Evolutionary conservation across 2,888 invertebrate genomes (phyloP), one percentile per base, ranked within the genome.

Genomic region (Brassicogethes aeneus): DNA sequence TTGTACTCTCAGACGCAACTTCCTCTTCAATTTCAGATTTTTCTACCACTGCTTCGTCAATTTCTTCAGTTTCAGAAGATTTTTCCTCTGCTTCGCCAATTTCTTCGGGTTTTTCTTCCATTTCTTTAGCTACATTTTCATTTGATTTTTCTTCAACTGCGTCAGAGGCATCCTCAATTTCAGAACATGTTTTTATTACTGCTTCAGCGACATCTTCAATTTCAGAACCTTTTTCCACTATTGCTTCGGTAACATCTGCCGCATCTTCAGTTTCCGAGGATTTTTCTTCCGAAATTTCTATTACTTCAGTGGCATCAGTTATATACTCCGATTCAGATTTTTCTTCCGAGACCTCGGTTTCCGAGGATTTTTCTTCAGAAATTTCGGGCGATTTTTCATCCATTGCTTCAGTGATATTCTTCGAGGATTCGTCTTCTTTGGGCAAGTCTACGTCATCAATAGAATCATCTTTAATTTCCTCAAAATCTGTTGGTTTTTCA

Each of bases 21-120:
- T 43, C 34, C 29, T 41, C 39, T 13, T 32, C 40, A 31, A 3
- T 40, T 33, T 41, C 40, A 15, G 12, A 5, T 23, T 36, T 42
- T 32, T 39, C 16, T 10, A 15, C 23, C 23, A 23, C 23, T 7
- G 23, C 10, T 12, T 29, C 34, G 23, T 23, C 15, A 5, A 16
- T 39, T 42, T 34, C 31, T 34, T 43, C 37, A 10, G 3, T 29
- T 30, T 3, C 42, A 1, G 34, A 31, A 1, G 29, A 36, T n/a
- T n/a, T 35, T 23, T 29, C 37, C 17, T 41, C 36, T 13, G 16
- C 8, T 12, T 29, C 34, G 16, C 36, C 34, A 37, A 13, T 16
- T 37, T 7, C 13, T 17, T 7, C 17, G 30, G 3, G 33, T 13
- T 16, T 17, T 13, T 30, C 17, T 14, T 12, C 33, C 12, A 12